phyloP scores from a whole-genome alignment of 2,888 invertebrate species.

The Ophioninae sp. region DNA sequence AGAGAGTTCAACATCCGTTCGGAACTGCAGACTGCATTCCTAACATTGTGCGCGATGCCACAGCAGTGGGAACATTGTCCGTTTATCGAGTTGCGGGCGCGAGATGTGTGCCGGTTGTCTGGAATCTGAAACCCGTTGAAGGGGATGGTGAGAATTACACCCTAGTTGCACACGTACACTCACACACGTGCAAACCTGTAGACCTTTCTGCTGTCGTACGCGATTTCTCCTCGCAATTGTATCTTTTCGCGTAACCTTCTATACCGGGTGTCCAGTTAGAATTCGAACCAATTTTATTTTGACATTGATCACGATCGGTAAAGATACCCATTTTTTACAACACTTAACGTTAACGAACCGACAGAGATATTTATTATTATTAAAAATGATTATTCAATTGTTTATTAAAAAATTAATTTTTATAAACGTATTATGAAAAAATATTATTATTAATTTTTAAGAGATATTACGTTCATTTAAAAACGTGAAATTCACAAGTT shows the following conservation, averaged over 20 bases:
- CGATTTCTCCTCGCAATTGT: slow-evolving; percentile 1
- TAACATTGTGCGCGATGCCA: slow-evolving; percentile 27
- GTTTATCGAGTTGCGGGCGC: slow-evolving; percentile 12
- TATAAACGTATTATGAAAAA: too few species aligned
- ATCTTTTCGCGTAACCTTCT: not conserved
- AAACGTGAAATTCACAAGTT: too few species aligned
- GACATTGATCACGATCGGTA: too few species aligned
- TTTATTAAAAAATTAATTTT: too few species aligned
- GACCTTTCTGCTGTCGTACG: not conserved
- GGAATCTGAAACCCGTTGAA: slow-evolving; percentile 26
- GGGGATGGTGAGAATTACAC: slow-evolving; percentile 22
- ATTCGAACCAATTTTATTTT: not conserved
- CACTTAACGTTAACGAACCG: not conserved
- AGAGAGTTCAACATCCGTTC: slow-evolving; percentile 41
- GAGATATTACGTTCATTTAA: too few species aligned
- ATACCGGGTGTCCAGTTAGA: not conserved
- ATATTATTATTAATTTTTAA: too few species aligned
- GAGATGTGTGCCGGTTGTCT: slow-evolving; percentile 27
- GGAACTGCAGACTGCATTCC: slow-evolving; percentile 23
- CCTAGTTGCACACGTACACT: slow-evolving; percentile 20
- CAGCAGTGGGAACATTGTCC: slow-evolving; percentile 45
- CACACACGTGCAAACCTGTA: not conserved
- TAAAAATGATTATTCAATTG: too few species aligned
- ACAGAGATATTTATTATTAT: not conserved
- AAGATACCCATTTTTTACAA: too few species aligned